A percentile compares a stretch with the other conserved stretches of the same genome.
phyloP scores from a whole-genome alignment of 2,888 invertebrate genomes.

The Stenolophus ochropezus region DNA sequence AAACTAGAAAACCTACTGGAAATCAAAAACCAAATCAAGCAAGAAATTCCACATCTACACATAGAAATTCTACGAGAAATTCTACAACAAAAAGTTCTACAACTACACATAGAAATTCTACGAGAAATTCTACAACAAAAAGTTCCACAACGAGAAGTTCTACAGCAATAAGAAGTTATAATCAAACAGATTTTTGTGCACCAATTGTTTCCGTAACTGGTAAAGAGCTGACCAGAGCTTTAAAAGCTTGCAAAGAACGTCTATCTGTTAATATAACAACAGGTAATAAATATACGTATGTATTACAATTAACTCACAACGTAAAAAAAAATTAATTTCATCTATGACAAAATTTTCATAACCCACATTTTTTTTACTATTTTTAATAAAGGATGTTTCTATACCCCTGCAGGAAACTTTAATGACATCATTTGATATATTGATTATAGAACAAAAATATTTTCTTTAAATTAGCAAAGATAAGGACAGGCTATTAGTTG shows the following conservation, averaged over 20 bases:
- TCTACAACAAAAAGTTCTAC: background rate
- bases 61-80: background rate
- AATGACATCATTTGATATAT: no score
- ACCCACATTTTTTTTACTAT: no score
- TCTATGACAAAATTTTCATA: no score
- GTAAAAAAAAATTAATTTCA: no score
- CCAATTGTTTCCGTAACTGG: slow-evolving; percentile 35
- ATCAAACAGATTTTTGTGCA: slow-evolving; percentile 1
- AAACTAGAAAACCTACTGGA: no score
- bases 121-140: background rate
- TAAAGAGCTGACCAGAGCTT: slow-evolving; percentile 34
- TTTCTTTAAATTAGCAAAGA: no score
- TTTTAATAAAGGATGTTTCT: no score
- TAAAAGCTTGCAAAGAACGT: slow-evolving; percentile 26
- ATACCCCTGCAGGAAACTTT: no score
- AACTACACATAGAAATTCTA: background rate
- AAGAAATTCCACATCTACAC: background rate
- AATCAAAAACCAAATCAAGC: background rate
- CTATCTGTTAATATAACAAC: slow-evolving; percentile 2
- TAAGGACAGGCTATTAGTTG: no score
- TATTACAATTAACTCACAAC: no score
- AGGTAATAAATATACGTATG: slow-evolving; percentile 25
- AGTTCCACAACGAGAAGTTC: background rate
- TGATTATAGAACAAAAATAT: no score
- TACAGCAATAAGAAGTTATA: background rate